Evolutionary conservation across 92 coral and sea anemone species (phyloP), one percentile per base, ranked within the genome.

Genomic region (Plumapathes pennacea): DNA sequence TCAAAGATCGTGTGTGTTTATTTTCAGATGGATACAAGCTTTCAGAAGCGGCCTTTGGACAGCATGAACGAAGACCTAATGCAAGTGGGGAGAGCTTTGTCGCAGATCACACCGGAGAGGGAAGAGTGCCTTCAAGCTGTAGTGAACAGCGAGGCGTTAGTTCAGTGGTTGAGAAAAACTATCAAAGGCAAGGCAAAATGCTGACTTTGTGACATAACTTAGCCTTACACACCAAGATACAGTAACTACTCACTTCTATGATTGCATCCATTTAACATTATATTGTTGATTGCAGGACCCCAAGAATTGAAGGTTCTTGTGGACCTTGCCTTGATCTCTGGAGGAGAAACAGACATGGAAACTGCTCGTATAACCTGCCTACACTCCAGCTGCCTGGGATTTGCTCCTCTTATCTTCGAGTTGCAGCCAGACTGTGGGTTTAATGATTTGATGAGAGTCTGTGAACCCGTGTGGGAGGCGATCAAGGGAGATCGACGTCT

Each of bases 331-430:
- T 62, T 84, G 69, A 84, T 84, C 38, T 78, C 90, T 2, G 85
- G 83, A 17, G 95, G 95, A 2, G 95, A 87, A 54, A 77, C 71
- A 31, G 89, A 72, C 52, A 63, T 87, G 60, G 89, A 86, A 47
- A 83, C 76, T 12, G 89, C 71, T 42, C 85, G 89, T 23, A 81
- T 86, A 33, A 71, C 96, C 18, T 42, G 69, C 50, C 67, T 88
- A 15, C 96, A 88, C 25, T 82, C 96, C 25, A 88, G 96, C 67
- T 88, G 95, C 46, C 76, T 87, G 22, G 83, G 76, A 24, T 87
- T 86, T 58, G 85, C 89, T 9, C 85, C 95, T 6, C 66, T 83
- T 23, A 76, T 83, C 20, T 83, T 83, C 64, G 80, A 83, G 55
- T 62, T 83, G 2, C 51, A 20, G 24, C 32, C 21, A 5, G 50